Evolutionary conservation across 2,797 vertebrate genomes (phyloP), one percentile per base, ranked within the genome.

Genomic region (Pangasius mekongensis): DNA sequence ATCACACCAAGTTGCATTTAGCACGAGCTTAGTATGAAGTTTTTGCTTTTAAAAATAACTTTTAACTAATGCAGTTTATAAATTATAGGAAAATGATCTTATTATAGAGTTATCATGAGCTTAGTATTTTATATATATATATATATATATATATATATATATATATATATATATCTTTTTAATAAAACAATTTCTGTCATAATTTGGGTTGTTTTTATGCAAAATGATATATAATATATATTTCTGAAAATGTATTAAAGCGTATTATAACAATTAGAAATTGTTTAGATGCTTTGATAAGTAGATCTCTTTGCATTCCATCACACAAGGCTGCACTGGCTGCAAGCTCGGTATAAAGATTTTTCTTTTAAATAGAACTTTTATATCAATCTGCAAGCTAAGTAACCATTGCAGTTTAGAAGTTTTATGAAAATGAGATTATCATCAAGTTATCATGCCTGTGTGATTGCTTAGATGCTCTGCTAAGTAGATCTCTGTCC

Each of bases 1-100:
- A 64, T 56, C 58, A 78, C 83, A 87, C 77, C 30, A 74, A 27
- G 9, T 67, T 62, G 76, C 71, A 86, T 73, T n/a, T 10, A 49
- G 39, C 39, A 49, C 24, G 67, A 71, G 73, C 24, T 49, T 27
- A 73, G 66, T 30, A 49, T 87, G 30, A 78, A 1, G 5, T 71
- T 69, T 69, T 66, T 69, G 5, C 22, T 30, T 49, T 52, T 52
- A 30, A 22, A 27, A 30, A 52, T 30, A 16, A 52, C 30, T 18
- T 30, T 69, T 73, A 73, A 24, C 20, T 10, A 73, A 58, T 24
- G 30, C 30, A 80, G 24, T 39, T 36, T 20, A 22, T 2, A 76
- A 14, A 3, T 49, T n/a, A 5, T 16, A 56, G 4, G 54, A 56
- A 77, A 33, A 56, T 54, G 18, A 33, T 80, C 7, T 33, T 76